A percentile compares a stretch with the other conserved stretches of the same genome.
These are phyloP conservation scores for Calliphora vomitoria DNA, from an alignment of 2,888 invertebrate species.

Conservation along the genomic window DNA sequence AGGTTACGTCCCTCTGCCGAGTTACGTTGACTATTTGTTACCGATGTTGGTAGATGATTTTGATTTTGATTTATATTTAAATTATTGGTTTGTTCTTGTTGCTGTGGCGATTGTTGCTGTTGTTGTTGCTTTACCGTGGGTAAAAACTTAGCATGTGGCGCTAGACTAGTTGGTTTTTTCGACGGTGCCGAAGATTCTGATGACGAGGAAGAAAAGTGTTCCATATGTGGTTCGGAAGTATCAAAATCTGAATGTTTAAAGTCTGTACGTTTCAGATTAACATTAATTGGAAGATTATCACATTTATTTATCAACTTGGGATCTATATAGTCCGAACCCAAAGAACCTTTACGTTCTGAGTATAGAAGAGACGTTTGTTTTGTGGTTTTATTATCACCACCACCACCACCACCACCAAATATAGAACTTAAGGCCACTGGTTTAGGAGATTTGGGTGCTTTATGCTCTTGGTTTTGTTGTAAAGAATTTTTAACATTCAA, in stretches of 20 bases:
- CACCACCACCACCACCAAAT: constrained; percentile 5
- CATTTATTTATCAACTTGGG: constrained; percentile 89
- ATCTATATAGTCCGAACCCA: constrained; percentile 85
- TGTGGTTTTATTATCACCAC: constrained; percentile 26
- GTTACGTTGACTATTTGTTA: constrained; percentile 77
- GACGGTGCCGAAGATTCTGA: constrained; percentile 77
- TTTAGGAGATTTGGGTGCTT: constrained; percentile 51
- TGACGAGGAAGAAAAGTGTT: constrained; percentile 76
- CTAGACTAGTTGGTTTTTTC: constrained; percentile 73
- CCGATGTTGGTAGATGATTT: constrained; percentile 24
- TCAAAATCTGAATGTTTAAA: constrained; percentile 70
- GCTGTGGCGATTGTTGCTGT: not conserved
- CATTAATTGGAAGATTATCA: constrained; percentile 87
- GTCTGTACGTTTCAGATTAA: constrained; percentile 64
- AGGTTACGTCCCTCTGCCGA: constrained; percentile 81
- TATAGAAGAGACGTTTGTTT: constrained; percentile 44
- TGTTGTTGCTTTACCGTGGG: constrained; percentile 52
- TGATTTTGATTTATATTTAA: constrained; percentile 34
- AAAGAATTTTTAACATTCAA: constrained; percentile 17
- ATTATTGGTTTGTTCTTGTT: constrained; percentile 28
- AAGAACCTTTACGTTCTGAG: constrained; percentile 54
- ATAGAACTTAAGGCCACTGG: constrained; percentile 63
- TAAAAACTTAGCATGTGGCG: constrained; percentile 61
- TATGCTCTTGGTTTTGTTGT: constrained; percentile 21
- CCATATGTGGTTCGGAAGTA: constrained; percentile 60